Evolutionary conservation across 2,888 invertebrate genomes (phyloP).

Genomic region (Luffia ferchaultella): DNA sequence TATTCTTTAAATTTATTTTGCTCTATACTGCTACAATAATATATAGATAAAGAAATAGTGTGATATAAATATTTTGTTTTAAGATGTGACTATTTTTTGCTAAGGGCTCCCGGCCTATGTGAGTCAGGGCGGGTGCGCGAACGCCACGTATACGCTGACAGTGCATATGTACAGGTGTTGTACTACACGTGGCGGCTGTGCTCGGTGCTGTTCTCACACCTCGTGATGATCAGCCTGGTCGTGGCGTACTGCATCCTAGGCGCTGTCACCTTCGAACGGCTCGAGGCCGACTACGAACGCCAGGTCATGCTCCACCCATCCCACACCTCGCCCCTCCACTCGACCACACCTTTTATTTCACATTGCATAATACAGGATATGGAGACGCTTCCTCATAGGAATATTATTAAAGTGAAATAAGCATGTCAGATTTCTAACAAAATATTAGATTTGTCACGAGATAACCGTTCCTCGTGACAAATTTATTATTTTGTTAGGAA

Average conservation of each 20-base stretch:
- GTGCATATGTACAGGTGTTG: constrained; percentile 56
- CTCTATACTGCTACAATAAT: not conserved
- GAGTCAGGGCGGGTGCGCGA: constrained; percentile 9
- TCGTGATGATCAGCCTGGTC: constrained; percentile 86
- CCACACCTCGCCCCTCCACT: too few species aligned
- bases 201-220: constrained; percentile 88
- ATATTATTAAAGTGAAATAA: too few species aligned
- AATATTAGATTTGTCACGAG: too few species aligned
- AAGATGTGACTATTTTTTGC: constrained; percentile 37
- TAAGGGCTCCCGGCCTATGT: constrained; percentile 13
- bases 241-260: constrained; percentile 91
- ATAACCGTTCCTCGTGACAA: too few species aligned
- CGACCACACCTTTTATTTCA: too few species aligned
- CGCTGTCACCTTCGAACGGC: constrained; percentile 81
- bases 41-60: not conserved
- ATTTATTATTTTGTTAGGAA: too few species aligned
- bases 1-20: too few species aligned
- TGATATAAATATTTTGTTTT: not conserved
- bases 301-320: too few species aligned
- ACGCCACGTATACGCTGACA: not conserved
- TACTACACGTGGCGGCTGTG: constrained; percentile 81
- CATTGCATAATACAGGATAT: too few species aligned
- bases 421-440: too few species aligned
- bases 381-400: too few species aligned
- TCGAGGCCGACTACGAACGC: constrained; percentile 79